Base-by-base conservation (phyloP, 2,797 vertebrate species). In the Sebastiscus tertius region DNA sequence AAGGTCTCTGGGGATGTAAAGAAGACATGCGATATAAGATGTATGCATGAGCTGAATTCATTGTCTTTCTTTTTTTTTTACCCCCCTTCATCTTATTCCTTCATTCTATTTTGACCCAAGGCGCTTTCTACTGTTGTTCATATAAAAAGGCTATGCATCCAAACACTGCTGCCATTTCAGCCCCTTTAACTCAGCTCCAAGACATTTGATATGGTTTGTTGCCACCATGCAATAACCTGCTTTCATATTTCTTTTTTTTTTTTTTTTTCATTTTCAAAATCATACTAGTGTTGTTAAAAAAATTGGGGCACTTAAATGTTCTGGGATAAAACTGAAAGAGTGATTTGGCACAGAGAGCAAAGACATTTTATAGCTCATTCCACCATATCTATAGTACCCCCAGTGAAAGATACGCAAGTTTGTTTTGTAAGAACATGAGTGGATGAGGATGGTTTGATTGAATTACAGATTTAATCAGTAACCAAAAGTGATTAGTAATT, bases 221-320 rank as follows among this genome's bases (percentile, higher is more conserved):
- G 58, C 59, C 27, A 56, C 36, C 20, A 24, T 74, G 66, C 58
- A 71, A 71, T 76, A 70, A 72, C 63, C 63, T 83, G 56, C 56
- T 82, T 79, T 88, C 34, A 73, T 86, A 74, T 73, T 76, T 77
- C 5, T 54, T 61, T 24, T 31, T 18, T 58, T 82, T 82, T 82
- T 24, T 79, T 72, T 62, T 83, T 79, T 80, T 74, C 11, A 20
- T 39, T 70, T 79, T 79, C 4, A 24, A 61, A 81, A 63, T 68
- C 27, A 73, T 9, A 20, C 55, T 64, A 39, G 64, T 31, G 56
- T 64, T 73, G 31, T 60, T 67, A n/a, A 60, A 20, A 56, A 58
- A 12, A 42, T 20, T n/a, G 13, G 66, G 66, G 67, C 52, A 68
- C 6, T 54, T 34, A 61, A 34, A 60, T 62, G 42, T 33, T 60